phyloP scores from a whole-genome alignment of 1,140 invertebrate genomes.

The Neodiprion fabricii region DNA sequence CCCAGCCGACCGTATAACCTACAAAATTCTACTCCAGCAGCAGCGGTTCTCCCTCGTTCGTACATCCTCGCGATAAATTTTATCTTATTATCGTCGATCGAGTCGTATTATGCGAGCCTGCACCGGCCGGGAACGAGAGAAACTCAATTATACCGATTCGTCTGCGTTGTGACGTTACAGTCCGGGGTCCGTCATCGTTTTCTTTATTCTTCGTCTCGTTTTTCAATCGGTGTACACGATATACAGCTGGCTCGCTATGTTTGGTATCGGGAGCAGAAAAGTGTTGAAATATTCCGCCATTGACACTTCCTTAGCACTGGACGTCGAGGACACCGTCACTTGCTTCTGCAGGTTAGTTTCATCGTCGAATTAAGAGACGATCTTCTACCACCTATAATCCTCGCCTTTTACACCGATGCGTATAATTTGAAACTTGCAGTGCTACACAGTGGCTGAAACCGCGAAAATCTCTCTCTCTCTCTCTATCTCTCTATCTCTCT shows the following conservation, averaged over 20 bases:
- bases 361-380: not conserved
- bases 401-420: slow-evolving; percentile 18
- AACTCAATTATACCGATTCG: too few species aligned
- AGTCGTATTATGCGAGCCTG: too few species aligned
- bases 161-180: too few species aligned
- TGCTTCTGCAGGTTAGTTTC: slow-evolving; percentile 74
- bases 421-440: not conserved
- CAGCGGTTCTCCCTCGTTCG: slow-evolving; percentile 38
- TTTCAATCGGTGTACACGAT: too few species aligned
- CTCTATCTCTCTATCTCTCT: too few species aligned
- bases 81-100: too few species aligned
- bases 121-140: too few species aligned
- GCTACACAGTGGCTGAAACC: not conserved
- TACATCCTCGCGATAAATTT: slow-evolving; percentile 24
- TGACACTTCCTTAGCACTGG: slow-evolving; percentile 62
- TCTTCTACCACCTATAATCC: slow-evolving; percentile 14
- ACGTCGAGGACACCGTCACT: slow-evolving; percentile 75
- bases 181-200: too few species aligned
- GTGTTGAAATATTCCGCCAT: slow-evolving; percentile 49
- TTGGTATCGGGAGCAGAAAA: slow-evolving; percentile 46
- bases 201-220: slow-evolving; percentile 41
- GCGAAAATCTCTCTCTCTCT: too few species aligned
- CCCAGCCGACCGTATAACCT: slow-evolving; percentile 50
- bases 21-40: slow-evolving; percentile 59
- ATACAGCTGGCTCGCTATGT: slow-evolving; percentile 30